A percentile compares a stretch with the other conserved stretches of the same genome.
Evolutionary conservation across 2,888 invertebrate genomes (phyloP).

Genomic region (Trissoscelio sp.): DNA sequence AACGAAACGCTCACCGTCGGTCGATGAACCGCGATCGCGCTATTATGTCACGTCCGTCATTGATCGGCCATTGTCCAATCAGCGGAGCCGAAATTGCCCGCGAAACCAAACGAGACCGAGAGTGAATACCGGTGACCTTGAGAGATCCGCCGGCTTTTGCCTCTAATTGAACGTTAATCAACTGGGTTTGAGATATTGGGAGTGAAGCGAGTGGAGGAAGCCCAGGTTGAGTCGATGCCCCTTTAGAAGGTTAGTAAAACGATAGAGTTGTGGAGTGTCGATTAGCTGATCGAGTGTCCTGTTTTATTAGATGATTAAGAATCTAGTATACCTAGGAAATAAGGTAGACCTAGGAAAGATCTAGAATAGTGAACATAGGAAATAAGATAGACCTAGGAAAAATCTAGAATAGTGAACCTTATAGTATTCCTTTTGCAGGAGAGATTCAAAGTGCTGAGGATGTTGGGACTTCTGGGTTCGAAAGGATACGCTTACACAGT

Average conservation of each 20-base stretch:
- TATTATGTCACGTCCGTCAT: slow-evolving; percentile 64
- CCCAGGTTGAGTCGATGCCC: slow-evolving; percentile 39
- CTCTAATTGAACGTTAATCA: slow-evolving; percentile 55
- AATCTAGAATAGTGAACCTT: background rate
- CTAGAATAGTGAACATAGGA: background rate
- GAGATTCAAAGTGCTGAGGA: background rate
- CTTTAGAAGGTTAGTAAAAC: slow-evolving; percentile 48
- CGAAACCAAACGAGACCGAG: slow-evolving; percentile 2
- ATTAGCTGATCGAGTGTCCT: background rate
- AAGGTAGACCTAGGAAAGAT: background rate
- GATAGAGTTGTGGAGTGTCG: too few species aligned
- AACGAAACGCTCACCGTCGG: slow-evolving; percentile 69
- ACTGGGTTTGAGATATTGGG: slow-evolving; percentile 29
- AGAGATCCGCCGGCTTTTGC: slow-evolving; percentile 25
- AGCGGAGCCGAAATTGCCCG: slow-evolving; percentile 19
- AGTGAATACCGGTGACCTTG: slow-evolving; percentile 27
- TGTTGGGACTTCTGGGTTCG: slow-evolving; percentile 7
- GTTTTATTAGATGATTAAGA: too few species aligned
- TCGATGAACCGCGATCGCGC: slow-evolving; percentile 53
- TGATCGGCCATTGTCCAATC: slow-evolving; percentile 45
- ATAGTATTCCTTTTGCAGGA: slow-evolving; percentile 29
- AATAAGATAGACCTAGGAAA: background rate
- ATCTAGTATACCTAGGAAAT: background rate
- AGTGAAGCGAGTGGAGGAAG: slow-evolving; percentile 15
- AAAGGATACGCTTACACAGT: slow-evolving; percentile 13